These are phyloP conservation scores for Hololepta plana DNA, from an alignment of 2,888 invertebrate species.

Conservation along the genomic window DNA sequence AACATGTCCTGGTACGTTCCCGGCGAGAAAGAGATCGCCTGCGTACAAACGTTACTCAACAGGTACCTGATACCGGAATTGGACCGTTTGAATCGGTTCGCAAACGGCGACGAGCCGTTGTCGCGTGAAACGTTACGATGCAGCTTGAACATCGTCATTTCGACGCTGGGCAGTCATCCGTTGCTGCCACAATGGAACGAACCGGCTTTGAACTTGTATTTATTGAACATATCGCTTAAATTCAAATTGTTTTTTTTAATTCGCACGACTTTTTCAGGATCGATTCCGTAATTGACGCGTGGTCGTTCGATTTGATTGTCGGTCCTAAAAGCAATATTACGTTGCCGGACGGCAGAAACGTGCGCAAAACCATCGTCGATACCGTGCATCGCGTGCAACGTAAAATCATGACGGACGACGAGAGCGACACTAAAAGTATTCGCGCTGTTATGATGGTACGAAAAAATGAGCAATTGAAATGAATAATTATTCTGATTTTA, in stretches of 20 bases:
- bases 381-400: conserved; percentile 43
- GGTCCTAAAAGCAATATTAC: conserved; percentile 22
- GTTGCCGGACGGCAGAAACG: conserved; percentile 50
- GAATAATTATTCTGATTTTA: conserved; percentile 3
- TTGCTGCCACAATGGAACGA: conserved; percentile 57
- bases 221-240: conserved; percentile 11
- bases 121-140: conserved; percentile 48
- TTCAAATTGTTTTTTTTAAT: too few relatives aligned
- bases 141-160: conserved; percentile 46
- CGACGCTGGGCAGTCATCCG: conserved; percentile 43
- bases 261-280: conserved; percentile 26
- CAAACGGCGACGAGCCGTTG: conserved; percentile 31
- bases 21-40: conserved; percentile 43
- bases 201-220: conserved; percentile 35
- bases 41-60: conserved; percentile 43
- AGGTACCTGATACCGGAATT: conserved; percentile 49
- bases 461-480: background rate
- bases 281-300: conserved; percentile 36
- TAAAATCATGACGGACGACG: conserved; percentile 42
- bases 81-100: conserved; percentile 36
- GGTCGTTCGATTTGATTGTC: conserved; percentile 31
- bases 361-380: conserved; percentile 41
- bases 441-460: conserved; percentile 23
- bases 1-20: conserved; percentile 66
- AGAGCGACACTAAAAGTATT: conserved; percentile 67